Evolutionary conservation across 2,113 vertebrate genomes (phyloP).

Genomic region (Albula glossodonta): DNA sequence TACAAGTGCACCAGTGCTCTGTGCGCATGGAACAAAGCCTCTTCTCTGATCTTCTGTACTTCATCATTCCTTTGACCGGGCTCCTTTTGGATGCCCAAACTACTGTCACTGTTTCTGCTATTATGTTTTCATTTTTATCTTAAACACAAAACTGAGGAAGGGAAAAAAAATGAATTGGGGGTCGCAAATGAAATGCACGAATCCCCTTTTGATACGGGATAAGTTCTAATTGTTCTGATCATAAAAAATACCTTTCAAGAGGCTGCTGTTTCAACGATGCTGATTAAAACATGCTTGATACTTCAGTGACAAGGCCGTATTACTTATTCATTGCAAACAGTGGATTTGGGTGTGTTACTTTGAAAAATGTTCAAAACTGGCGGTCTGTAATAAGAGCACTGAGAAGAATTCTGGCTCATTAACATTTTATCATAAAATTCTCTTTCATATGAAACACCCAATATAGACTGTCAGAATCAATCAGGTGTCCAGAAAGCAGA

Average conservation of each 20-base stretch:
- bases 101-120: slow-evolving; percentile 47
- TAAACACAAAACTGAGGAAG: slow-evolving; percentile 40
- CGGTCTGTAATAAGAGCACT: slow-evolving; percentile 86
- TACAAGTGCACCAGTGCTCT: slow-evolving; percentile 46
- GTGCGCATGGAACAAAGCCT: slow-evolving; percentile 51
- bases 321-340: slow-evolving; percentile 93
- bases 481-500: slow-evolving; percentile 79
- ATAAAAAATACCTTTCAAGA: slow-evolving; percentile 67
- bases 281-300: slow-evolving; percentile 87
- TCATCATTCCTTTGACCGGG: slow-evolving; percentile 52
- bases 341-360: slow-evolving; percentile 86
- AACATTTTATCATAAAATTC: slow-evolving; percentile 89
- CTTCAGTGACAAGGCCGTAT: slow-evolving; percentile 84
- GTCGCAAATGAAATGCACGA: slow-evolving; percentile 20
- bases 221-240: slow-evolving; percentile 73
- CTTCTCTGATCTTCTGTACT: slow-evolving; percentile 8
- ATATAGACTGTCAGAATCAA: slow-evolving; percentile 88
- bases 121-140: slow-evolving; percentile 44
- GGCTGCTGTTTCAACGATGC: slow-evolving; percentile 63
- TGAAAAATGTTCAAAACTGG: slow-evolving; percentile 94
- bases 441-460: slow-evolving; percentile 91
- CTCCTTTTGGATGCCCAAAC: slow-evolving; percentile 41
- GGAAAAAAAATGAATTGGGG: slow-evolving; percentile 27
- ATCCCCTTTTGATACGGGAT: background rate
- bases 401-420: slow-evolving; percentile 89